Percentiles rank a stretch among this genome's conserved stretches.
These are phyloP conservation scores for Cichladusa arquata DNA, from an alignment of 2,113 vertebrate genomes.

Conservation along the genomic window DNA sequence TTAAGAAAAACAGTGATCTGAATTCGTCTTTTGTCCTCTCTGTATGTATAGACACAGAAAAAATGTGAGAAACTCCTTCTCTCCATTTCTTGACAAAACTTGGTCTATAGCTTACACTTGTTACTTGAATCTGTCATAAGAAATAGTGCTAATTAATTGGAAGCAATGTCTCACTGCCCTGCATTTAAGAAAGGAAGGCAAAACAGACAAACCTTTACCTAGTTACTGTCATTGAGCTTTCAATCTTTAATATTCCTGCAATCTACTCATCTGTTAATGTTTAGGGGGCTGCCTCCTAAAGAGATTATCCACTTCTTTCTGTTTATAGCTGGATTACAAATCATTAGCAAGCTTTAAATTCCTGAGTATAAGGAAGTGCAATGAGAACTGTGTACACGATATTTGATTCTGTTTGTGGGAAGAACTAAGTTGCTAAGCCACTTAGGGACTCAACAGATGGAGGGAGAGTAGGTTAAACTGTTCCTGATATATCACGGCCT, in stretches of 20 bases:
- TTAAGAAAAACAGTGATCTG: neutral
- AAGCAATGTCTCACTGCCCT: neutral
- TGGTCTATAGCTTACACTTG: neutral
- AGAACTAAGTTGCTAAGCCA: constrained; percentile 35
- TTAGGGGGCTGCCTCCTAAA: neutral
- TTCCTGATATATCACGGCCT: neutral
- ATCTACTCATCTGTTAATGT: neutral
- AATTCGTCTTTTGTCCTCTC: neutral
- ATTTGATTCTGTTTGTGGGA: neutral
- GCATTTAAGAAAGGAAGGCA: neutral
- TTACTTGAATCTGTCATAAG: neutral
- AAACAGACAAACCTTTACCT: neutral
- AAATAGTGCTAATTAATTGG: neutral
- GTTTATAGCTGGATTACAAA: constrained; percentile 49
- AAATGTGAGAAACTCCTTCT: neutral
- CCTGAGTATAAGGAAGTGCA: neutral
- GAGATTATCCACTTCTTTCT: constrained; percentile 29
- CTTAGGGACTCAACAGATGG: constrained; percentile 22
- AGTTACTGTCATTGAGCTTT: neutral
- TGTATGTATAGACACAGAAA: neutral
- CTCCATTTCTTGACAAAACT: neutral
- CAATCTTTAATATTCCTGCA: neutral
- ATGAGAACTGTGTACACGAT: neutral
- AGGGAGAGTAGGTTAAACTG: neutral
- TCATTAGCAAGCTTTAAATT: constrained; percentile 24